Evolutionary conservation across 2,888 invertebrate species (phyloP).

Genomic region (Sicus ferrugineus): DNA sequence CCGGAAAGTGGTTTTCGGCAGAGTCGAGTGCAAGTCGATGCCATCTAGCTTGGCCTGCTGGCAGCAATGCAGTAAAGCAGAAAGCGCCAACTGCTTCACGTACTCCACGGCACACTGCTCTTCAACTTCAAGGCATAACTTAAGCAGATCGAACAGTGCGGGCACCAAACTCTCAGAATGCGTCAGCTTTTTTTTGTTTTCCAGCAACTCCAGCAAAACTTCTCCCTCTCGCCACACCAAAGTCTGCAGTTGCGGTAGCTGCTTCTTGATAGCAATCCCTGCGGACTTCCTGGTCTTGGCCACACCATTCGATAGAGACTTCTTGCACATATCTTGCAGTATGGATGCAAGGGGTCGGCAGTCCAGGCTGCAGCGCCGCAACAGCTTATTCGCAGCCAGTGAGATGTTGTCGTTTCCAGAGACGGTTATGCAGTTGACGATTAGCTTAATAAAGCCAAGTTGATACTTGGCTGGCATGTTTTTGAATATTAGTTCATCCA

Average conservation of each 20-base stretch:
- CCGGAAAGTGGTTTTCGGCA: constrained; percentile 64
- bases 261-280: background rate
- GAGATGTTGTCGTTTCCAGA: constrained; percentile 71
- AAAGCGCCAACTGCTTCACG: constrained; percentile 84
- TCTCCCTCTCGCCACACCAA: constrained; percentile 81
- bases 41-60: constrained; percentile 67
- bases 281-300: constrained; percentile 38
- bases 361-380: constrained; percentile 74
- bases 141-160: constrained; percentile 78
- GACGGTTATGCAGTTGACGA: constrained; percentile 68
- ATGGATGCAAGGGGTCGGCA: constrained; percentile 70
- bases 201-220: constrained; percentile 82
- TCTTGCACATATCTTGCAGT: constrained; percentile 68
- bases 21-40: constrained; percentile 61
- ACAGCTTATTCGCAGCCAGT: constrained; percentile 70
- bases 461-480: constrained; percentile 66
- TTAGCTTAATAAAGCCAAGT: constrained; percentile 65
- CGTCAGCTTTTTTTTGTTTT: constrained; percentile 81
- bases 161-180: constrained; percentile 75
- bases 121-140: constrained; percentile 81
- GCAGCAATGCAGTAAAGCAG: constrained; percentile 77
- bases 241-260: constrained; percentile 60
- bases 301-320: constrained; percentile 55
- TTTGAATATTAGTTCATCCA: constrained; percentile 57
- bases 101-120: constrained; percentile 86